Percentiles rank a stretch among this genome's conserved stretches.
These are phyloP conservation scores for Oreochromis aureus DNA, from an alignment of 2,113 vertebrate species.

Conservation along the genomic window DNA sequence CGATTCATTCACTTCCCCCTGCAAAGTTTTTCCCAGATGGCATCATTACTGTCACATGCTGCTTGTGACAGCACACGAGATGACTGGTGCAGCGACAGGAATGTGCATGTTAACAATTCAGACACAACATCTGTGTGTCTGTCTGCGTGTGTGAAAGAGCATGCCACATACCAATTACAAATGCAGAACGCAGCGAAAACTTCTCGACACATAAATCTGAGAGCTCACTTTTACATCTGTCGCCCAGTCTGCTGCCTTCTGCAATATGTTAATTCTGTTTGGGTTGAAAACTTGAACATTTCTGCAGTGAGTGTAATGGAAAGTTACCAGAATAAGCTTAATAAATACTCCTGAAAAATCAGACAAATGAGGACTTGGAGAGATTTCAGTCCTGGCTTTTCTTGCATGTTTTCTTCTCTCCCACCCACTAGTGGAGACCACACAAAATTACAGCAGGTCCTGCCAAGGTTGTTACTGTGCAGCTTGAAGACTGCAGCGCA, in stretches of 20 bases:
- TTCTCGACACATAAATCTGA: not conserved
- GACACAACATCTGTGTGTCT: not conserved
- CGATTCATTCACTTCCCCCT: not conserved
- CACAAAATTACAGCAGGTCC: not conserved
- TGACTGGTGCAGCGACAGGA: not conserved
- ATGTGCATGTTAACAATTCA: not conserved
- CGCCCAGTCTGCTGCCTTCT: not conserved
- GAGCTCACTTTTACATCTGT: not conserved
- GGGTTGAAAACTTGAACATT: not conserved
- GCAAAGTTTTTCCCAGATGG: not conserved
- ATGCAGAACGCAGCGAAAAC: not conserved
- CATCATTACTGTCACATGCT: conserved; percentile 5
- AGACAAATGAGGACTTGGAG: not conserved
- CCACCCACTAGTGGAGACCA: conserved; percentile 19
- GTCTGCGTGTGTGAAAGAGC: not conserved
- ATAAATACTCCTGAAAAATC: not conserved
- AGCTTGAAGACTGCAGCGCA: conserved; percentile 10
- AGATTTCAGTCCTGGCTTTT: not conserved
- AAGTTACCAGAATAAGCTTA: not conserved
- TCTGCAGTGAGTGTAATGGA: not conserved
- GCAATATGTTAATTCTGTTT: not conserved
- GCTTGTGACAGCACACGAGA: not conserved
- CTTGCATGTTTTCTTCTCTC: conserved; percentile 18
- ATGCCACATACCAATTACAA: not conserved
- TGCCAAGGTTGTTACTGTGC: conserved; percentile 38